Percentiles rank a stretch among this genome's conserved stretches.
Evolutionary conservation across 2,113 vertebrate genomes (phyloP).

Genomic region (Pseudopipra pipra): DNA sequence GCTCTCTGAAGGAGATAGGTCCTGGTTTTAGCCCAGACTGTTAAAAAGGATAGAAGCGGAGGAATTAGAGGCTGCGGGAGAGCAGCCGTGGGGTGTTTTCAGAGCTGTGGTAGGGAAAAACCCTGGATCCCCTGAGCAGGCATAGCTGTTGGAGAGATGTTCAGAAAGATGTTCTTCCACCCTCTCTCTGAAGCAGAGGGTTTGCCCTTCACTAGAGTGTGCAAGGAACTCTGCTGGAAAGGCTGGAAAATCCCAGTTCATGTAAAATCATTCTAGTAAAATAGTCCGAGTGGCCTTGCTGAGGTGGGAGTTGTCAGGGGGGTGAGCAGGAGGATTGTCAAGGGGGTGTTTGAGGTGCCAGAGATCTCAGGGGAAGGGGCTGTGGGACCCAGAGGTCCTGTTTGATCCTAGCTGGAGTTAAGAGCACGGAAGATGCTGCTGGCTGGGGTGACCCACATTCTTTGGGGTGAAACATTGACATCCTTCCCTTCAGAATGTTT

Average conservation of each 20-base stretch:
- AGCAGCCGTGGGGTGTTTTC: fast-evolving
- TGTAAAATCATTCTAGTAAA: fast-evolving
- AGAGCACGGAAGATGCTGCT: background rate
- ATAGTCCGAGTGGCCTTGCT: background rate
- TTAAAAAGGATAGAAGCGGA: background rate
- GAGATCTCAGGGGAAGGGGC: background rate
- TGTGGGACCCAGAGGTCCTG: background rate
- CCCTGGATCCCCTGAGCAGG: background rate
- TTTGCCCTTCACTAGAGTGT: background rate
- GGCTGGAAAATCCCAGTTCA: background rate
- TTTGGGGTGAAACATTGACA: background rate
- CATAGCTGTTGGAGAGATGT: fast-evolving
- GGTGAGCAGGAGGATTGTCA: background rate
- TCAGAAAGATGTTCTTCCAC: background rate
- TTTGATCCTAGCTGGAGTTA: background rate
- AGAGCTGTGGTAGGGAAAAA: background rate
- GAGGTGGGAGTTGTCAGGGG: background rate
- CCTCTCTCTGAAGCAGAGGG: background rate
- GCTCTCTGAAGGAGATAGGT: background rate
- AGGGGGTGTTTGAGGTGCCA: background rate
- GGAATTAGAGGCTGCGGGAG: background rate
- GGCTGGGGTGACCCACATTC: background rate
- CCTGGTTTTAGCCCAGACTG: background rate
- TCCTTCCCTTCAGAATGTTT: fast-evolving
- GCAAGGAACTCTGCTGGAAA: background rate